phyloP scores from a whole-genome alignment of 2,113 vertebrate genomes.

The Labeo catla region DNA sequence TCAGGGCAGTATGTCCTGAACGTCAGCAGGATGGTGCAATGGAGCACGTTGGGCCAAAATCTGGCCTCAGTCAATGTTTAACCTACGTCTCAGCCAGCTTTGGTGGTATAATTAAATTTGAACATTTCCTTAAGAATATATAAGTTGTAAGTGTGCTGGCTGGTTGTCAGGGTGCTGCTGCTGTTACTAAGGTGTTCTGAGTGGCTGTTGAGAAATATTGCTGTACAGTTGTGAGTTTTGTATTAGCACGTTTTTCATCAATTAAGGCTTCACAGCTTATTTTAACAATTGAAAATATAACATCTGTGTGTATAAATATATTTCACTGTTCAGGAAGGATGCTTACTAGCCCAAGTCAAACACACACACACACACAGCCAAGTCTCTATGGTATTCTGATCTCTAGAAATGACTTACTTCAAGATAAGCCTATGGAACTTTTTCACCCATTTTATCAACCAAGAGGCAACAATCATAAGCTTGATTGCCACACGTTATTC shows the following conservation, averaged over 20 bases:
- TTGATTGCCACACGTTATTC: neutral
- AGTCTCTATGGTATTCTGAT: neutral
- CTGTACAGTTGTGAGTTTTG: neutral
- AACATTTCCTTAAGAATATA: neutral
- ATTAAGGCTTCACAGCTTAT: neutral
- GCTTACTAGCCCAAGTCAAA: no score
- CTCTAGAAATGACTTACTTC: neutral
- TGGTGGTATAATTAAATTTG: neutral
- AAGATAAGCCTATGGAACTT: neutral
- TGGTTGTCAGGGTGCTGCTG: neutral
- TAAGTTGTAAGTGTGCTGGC: neutral
- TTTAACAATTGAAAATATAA: neutral
- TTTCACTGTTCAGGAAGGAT: no score
- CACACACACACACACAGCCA: no score
- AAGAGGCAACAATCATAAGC: neutral
- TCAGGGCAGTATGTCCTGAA: neutral
- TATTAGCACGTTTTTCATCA: neutral
- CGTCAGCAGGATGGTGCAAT: constrained; percentile 9
- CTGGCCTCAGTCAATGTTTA: neutral
- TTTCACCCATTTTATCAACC: neutral
- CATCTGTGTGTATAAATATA: no score
- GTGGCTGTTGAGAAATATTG: neutral
- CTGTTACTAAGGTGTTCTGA: neutral
- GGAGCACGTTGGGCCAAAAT: neutral
- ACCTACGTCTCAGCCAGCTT: neutral